A percentile compares a stretch with the other conserved stretches of the same genome.
These are phyloP conservation scores for Schizopygopsis malacanthus DNA, from an alignment of 2,797 vertebrate genomes.

Conservation along the genomic window DNA sequence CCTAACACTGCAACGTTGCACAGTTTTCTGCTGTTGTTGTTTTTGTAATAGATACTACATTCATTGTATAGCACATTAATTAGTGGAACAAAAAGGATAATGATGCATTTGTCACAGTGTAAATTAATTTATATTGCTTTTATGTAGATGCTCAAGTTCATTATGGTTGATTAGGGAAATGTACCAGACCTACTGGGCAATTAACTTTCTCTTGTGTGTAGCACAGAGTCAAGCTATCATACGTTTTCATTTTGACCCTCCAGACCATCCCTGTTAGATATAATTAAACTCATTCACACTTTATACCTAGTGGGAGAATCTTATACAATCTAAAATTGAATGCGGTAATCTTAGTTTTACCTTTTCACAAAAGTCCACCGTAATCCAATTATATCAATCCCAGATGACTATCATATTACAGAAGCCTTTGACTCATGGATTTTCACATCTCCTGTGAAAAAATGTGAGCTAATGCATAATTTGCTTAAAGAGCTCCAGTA, in stretches of 20 bases:
- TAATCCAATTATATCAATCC: background rate
- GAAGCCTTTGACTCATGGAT: too few relatives aligned
- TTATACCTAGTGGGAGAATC: background rate
- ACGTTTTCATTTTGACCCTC: constrained; percentile 18
- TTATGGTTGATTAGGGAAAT: constrained; percentile 26
- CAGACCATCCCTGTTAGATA: constrained; percentile 13
- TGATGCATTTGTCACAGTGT: background rate
- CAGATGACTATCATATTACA: too few relatives aligned
- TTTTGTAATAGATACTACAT: constrained; percentile 2
- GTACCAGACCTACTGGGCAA: constrained; percentile 15
- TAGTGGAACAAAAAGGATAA: background rate
- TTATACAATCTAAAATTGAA: background rate
- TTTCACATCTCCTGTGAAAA: too few relatives aligned
- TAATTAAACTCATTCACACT: constrained; percentile 39
- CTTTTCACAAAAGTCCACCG: background rate
- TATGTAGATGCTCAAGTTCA: constrained; percentile 13
- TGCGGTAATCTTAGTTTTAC: constrained; percentile 1
- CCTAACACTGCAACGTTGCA: background rate
- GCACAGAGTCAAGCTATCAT: constrained; percentile 8
- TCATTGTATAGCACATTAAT: background rate
- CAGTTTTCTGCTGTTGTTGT: constrained; percentile 17
- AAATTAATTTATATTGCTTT: constrained; percentile 15
- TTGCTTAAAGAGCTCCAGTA: too few relatives aligned
- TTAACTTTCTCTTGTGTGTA: constrained; percentile 3
- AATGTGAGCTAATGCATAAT: too few relatives aligned